A percentile compares a stretch with the other conserved stretches of the same genome.
phyloP scores from a whole-genome alignment of 2,888 invertebrate genomes.

The Hartigia nigra region DNA sequence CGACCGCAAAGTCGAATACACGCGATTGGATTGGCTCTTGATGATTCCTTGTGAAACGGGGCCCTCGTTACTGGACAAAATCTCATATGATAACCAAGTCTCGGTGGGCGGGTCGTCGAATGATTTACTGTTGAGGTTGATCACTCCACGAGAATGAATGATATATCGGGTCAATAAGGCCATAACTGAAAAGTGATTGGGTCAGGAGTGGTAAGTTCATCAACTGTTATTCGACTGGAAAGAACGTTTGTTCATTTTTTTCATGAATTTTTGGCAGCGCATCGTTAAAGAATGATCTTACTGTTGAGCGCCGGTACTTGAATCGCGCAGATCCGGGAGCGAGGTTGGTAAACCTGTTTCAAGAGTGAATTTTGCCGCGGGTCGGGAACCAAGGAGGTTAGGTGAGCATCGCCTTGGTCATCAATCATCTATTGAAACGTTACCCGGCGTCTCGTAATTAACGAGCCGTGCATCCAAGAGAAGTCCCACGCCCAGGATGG shows the following conservation, averaged over 20 bases:
- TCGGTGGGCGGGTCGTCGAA: not conserved
- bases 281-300: not conserved
- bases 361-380: slow-evolving; percentile 41
- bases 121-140: not conserved
- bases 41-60: not conserved
- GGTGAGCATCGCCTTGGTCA: slow-evolving; percentile 53
- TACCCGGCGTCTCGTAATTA: slow-evolving; percentile 61
- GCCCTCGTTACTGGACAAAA: not conserved
- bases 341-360: slow-evolving; percentile 50
- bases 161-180: not conserved
- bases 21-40: not conserved
- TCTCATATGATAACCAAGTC: not conserved
- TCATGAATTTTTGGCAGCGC: not conserved
- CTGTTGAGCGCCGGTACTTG: not conserved
- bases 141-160: not conserved
- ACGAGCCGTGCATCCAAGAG: slow-evolving; percentile 50
- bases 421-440: slow-evolving; percentile 63
- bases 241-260: not conserved
- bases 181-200: not conserved
- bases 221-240: not conserved
- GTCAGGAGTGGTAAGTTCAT: not conserved
- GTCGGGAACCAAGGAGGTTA: slow-evolving; percentile 37
- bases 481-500: slow-evolving; percentile 54
- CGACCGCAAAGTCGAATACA: not conserved
- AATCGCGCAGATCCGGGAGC: slow-evolving; percentile 3